phyloP scores from a whole-genome alignment of 2,113 vertebrate genomes.

The Ranitomeya variabilis region DNA sequence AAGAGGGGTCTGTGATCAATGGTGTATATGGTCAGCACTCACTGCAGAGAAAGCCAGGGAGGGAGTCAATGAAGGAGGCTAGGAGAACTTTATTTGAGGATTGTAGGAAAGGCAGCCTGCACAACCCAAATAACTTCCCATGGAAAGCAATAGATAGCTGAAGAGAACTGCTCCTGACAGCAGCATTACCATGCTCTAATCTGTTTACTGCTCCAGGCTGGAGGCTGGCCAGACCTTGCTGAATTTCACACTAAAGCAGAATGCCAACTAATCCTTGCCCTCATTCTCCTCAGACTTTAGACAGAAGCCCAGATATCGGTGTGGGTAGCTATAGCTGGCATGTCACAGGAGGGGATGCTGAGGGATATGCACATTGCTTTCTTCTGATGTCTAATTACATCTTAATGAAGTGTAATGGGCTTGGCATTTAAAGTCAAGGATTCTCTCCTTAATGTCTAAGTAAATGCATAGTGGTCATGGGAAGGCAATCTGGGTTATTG shows the following conservation, averaged over 20 bases:
- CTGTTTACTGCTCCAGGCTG: conserved; percentile 50
- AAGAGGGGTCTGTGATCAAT: conserved; percentile 23
- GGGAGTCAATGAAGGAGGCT: conserved; percentile 30
- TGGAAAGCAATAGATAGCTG: conserved; percentile 54
- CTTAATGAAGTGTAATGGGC: conserved; percentile 56
- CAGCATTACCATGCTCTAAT: conserved; percentile 54
- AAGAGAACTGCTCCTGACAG: conserved; percentile 52
- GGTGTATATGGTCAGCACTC: conserved; percentile 35
- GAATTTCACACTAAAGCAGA: conserved; percentile 56
- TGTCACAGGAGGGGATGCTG: not conserved
- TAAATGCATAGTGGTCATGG: conserved; percentile 38
- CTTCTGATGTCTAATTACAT: conserved; percentile 47
- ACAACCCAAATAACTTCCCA: conserved; percentile 51
- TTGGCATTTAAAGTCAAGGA: conserved; percentile 50
- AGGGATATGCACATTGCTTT: conserved; percentile 5
- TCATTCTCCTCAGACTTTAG: conserved; percentile 6
- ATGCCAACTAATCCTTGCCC: conserved; percentile 54
- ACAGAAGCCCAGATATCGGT: conserved; percentile 24
- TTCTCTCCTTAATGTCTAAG: conserved; percentile 42
- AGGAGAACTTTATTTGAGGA: conserved; percentile 52
- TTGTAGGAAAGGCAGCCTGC: conserved; percentile 38
- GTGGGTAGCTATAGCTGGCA: not conserved
- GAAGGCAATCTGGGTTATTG: not conserved
- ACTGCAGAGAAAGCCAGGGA: conserved; percentile 49
- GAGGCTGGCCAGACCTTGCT: conserved; percentile 54